phyloP scores from a whole-genome alignment of 2,113 vertebrate genomes.

The Dermatemys mawii region DNA sequence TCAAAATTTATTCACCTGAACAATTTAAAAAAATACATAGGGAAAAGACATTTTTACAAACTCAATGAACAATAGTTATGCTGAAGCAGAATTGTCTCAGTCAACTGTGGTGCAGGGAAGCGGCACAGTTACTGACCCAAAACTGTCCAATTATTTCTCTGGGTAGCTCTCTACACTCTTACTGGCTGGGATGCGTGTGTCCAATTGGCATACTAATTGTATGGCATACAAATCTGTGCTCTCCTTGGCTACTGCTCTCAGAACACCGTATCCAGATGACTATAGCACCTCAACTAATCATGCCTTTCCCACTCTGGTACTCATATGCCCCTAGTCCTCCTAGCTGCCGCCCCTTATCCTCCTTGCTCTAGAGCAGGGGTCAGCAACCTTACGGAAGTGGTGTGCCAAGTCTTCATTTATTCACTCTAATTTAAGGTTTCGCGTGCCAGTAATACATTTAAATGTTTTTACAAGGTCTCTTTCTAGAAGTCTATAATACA shows the following conservation, averaged over 20 bases:
- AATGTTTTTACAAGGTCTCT: too few relatives aligned
- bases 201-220: not conserved
- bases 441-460: too few relatives aligned
- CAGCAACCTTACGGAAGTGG: too few relatives aligned
- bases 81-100: rapidly evolving
- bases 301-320: not conserved
- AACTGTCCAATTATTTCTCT: not conserved
- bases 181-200: not conserved
- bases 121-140: not conserved
- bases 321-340: not conserved
- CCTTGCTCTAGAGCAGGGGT: not conserved
- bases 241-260: too few relatives aligned
- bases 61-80: rapidly evolving
- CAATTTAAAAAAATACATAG: not conserved
- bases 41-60: not conserved
- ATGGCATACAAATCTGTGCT: not conserved
- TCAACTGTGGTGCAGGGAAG: rapidly evolving
- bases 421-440: too few relatives aligned
- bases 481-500: too few relatives aligned
- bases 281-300: not conserved
- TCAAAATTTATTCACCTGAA: not conserved
- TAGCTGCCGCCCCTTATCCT: not conserved
- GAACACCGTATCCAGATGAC: not conserved
- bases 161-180: rapidly evolving
- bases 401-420: too few relatives aligned